Percentiles rank a stretch among this genome's conserved stretches.
Evolutionary conservation across 2,113 vertebrate genomes (phyloP).

Genomic region (Scomber colias): DNA sequence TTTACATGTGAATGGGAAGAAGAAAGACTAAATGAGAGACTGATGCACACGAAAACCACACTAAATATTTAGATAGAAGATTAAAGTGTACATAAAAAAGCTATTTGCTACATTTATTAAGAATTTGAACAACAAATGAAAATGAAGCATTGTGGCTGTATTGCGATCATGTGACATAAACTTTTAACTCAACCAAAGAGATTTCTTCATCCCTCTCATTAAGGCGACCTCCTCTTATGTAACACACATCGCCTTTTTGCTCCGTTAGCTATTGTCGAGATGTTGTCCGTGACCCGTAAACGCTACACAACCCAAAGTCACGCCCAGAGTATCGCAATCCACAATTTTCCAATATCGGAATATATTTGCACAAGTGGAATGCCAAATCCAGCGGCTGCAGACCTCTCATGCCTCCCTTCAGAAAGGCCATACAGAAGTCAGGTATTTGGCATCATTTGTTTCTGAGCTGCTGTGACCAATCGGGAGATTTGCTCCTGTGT

Average conservation of each 20-base stretch:
- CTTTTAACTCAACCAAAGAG: too few species aligned
- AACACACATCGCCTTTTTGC: background rate
- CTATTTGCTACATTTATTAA: too few species aligned
- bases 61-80: too few species aligned
- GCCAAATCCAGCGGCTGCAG: slow-evolving; percentile 26
- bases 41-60: too few species aligned
- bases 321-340: background rate
- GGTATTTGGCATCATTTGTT: slow-evolving; percentile 79
- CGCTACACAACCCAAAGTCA: background rate
- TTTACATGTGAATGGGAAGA: too few species aligned
- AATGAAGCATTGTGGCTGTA: too few species aligned
- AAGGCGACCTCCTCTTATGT: background rate
- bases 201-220: background rate
- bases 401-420: slow-evolving; percentile 25
- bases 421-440: slow-evolving; percentile 70
- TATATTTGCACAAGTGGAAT: slow-evolving; percentile 58
- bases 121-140: too few species aligned
- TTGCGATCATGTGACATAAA: too few species aligned
- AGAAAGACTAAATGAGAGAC: too few species aligned
- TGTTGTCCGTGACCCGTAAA: background rate
- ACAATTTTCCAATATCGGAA: slow-evolving; percentile 42
- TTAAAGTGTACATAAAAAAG: too few species aligned
- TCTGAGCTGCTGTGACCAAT: slow-evolving; percentile 79
- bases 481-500: slow-evolving; percentile 81
- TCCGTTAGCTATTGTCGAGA: background rate